phyloP scores from a whole-genome alignment of 2,113 vertebrate species.

The Zapornia atra region DNA sequence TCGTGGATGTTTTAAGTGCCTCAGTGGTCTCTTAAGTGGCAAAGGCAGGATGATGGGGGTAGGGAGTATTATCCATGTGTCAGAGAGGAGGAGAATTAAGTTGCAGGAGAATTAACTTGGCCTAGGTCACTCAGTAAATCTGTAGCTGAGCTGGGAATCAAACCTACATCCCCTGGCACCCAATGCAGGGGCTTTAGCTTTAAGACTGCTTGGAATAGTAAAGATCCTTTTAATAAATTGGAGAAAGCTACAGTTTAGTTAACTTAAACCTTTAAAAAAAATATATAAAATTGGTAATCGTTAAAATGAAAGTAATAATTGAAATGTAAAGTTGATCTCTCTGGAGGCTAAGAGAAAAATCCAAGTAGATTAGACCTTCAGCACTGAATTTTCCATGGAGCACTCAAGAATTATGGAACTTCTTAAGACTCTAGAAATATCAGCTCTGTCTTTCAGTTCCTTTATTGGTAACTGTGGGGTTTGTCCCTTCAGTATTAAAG shows the following conservation, averaged over 20 bases:
- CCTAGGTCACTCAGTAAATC: slow-evolving; percentile 14
- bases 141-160: slow-evolving; percentile 18
- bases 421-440: not conserved
- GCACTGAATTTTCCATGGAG: not conserved
- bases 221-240: not conserved
- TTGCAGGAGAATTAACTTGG: slow-evolving; percentile 3
- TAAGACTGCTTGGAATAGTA: not conserved
- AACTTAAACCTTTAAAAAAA: not conserved
- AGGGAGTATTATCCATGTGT: not conserved
- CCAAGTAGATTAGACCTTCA: not conserved
- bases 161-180: not conserved
- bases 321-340: not conserved
- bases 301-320: not conserved
- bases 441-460: not conserved
- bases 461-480: not conserved
- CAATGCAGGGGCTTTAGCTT: not conserved
- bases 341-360: not conserved
- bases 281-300: rapidly evolving
- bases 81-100: not conserved
- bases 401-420: not conserved
- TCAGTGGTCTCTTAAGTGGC: not conserved
- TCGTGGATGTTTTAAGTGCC: not conserved
- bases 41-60: not conserved
- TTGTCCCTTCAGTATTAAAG: not conserved
- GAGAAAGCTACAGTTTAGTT: not conserved